Percentiles rank a stretch among this genome's conserved stretches.
phyloP scores from a whole-genome alignment of 1,140 invertebrate species.

The Polypedilum pembai region DNA sequence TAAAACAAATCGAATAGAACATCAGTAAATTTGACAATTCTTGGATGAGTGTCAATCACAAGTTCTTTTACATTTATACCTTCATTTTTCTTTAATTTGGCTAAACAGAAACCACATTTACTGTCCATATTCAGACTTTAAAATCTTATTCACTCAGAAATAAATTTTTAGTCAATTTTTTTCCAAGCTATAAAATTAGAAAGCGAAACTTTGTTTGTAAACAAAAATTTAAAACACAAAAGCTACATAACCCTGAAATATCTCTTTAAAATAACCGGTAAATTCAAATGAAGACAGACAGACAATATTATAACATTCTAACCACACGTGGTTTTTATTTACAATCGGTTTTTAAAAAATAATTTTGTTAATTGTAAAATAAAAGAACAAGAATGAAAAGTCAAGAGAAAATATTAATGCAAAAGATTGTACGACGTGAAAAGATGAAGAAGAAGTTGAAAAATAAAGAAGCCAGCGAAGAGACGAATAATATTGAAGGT shows the following conservation, averaged over 20 bases:
- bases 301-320: no score
- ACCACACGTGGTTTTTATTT: no score
- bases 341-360: no score
- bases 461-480: slow-evolving; percentile 45
- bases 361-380: no score
- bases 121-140: neutral
- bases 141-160: neutral
- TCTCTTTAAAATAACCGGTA: no score
- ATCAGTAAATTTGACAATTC: neutral
- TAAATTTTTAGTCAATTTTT: neutral
- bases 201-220: no score
- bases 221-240: no score
- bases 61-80: neutral
- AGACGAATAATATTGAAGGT: slow-evolving; percentile 41
- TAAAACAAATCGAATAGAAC: neutral
- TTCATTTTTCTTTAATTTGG: neutral
- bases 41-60: neutral
- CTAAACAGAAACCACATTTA: neutral
- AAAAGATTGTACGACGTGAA: slow-evolving; percentile 69
- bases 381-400: slow-evolving; percentile 52
- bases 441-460: slow-evolving; percentile 56
- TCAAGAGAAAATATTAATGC: slow-evolving; percentile 65
- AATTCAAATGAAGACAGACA: no score
- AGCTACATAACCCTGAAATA: no score
- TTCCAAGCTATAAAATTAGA: no score